Evolutionary conservation across 2,888 invertebrate species (phyloP).

Genomic region (Cheilosia scutellata): DNA sequence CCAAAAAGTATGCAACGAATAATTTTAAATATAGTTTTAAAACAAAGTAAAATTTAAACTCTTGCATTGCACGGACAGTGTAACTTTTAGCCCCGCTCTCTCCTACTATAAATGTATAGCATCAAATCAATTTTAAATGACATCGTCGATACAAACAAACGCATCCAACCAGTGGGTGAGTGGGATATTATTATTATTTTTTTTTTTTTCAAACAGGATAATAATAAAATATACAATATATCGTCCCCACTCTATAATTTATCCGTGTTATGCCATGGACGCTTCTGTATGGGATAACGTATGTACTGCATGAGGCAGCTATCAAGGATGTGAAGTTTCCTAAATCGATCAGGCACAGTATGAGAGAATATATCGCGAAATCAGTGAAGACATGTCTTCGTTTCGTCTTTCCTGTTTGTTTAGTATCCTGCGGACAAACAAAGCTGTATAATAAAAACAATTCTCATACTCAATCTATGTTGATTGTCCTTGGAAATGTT

Average conservation of each 20-base stretch:
- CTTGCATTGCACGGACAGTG: too few species aligned
- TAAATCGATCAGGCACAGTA: conserved; percentile 14
- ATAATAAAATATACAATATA: conserved; percentile 8
- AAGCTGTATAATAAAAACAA: conserved; percentile 1
- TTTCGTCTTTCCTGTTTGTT: neutral
- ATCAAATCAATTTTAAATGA: conserved; percentile 55
- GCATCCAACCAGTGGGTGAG: conserved; percentile 13
- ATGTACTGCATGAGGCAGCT: conserved; percentile 29
- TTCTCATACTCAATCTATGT: neutral
- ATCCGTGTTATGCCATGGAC: conserved; percentile 4
- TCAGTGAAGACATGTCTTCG: conserved; percentile 1
- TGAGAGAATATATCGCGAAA: conserved; percentile 24
- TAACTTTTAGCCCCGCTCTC: too few species aligned
- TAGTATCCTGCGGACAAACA: conserved; percentile 3
- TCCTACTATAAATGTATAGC: neutral
- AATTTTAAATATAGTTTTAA: too few species aligned
- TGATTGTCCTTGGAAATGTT: conserved; percentile 1
- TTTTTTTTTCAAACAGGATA: conserved; percentile 32
- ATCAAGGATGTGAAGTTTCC: conserved; percentile 39
- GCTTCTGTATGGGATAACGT: conserved; percentile 32
- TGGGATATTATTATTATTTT: conserved; percentile 32
- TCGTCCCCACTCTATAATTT: neutral
- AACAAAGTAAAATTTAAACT: too few species aligned
- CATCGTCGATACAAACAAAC: conserved; percentile 27
- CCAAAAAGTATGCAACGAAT: too few species aligned